These are phyloP conservation scores for Stegodyphus mimosarum DNA, from an alignment of 1,140 invertebrate genomes.

Conservation along the genomic window DNA sequence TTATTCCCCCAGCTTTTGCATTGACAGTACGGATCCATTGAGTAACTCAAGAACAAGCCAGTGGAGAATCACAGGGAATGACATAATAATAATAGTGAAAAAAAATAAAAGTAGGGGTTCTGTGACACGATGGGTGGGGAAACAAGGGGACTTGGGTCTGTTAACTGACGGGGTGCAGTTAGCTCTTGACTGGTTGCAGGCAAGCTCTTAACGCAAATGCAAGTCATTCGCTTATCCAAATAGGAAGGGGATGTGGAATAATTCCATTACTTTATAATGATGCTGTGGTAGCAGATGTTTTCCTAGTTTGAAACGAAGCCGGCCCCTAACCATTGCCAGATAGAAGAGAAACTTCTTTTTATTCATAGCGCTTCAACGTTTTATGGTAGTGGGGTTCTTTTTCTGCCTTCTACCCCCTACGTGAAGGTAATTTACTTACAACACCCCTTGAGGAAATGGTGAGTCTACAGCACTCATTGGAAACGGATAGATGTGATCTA, in stretches of 20 bases:
- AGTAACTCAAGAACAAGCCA: background rate
- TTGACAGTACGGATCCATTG: background rate
- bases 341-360: conserved; percentile 25
- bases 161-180: background rate
- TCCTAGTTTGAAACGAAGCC: conserved; percentile 37
- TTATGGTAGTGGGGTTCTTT: conserved; percentile 26
- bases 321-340: conserved; percentile 12
- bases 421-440: conserved; percentile 48
- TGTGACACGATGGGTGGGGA: conserved; percentile 15
- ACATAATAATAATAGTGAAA: conserved; percentile 16
- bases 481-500: conserved; percentile 14
- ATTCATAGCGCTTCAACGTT: conserved; percentile 51
- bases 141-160: conserved; percentile 1
- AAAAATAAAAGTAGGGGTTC: conserved; percentile 9
- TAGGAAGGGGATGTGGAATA: conserved; percentile 34
- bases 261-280: conserved; percentile 55
- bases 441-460: conserved; percentile 24
- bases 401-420: background rate
- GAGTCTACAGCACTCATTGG: conserved; percentile 16
- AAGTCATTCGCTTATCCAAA: conserved; percentile 1
- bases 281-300: conserved; percentile 46
- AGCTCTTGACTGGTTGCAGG: conserved; percentile 2
- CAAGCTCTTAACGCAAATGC: conserved; percentile 38
- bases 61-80: background rate
- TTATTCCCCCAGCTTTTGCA: too few species aligned